Percentiles rank a stretch among this genome's conserved stretches.
phyloP scores from a whole-genome alignment of 2,797 vertebrate genomes.

The Steatocranus sp. region DNA sequence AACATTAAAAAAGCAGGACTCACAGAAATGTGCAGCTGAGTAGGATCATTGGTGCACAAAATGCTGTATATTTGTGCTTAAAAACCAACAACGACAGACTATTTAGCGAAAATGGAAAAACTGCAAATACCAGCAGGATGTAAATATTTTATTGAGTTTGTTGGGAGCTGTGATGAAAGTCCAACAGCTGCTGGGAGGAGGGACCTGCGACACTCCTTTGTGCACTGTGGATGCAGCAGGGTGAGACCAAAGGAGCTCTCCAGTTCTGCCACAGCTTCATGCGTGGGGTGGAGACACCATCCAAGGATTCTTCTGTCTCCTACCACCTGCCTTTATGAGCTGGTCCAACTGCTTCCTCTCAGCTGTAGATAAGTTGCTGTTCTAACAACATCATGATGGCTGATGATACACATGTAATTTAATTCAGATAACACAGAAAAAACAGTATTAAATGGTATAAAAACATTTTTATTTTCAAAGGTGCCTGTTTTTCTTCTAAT shows the following conservation, averaged over 20 bases:
- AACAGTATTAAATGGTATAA: neutral
- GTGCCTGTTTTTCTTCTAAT: neutral
- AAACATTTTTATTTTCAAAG: neutral
- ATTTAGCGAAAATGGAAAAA: neutral
- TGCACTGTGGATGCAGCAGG: neutral
- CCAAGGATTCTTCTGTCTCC: neutral
- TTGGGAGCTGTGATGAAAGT: neutral
- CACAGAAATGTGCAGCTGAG: neutral
- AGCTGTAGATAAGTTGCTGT: neutral
- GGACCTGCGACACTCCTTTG: rapidly evolving
- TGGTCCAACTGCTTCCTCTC: neutral
- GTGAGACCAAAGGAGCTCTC: neutral
- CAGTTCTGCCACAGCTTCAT: neutral
- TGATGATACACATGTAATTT: neutral
- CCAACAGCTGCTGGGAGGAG: neutral
- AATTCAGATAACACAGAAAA: neutral
- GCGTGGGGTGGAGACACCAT: neutral
- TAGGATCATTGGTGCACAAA: neutral
- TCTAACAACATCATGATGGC: neutral
- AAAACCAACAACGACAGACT: neutral
- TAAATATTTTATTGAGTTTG: neutral
- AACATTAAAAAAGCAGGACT: neutral
- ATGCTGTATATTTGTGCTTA: neutral
- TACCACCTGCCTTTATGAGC: neutral
- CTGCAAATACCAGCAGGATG: neutral